phyloP scores from a whole-genome alignment of 1,140 invertebrate species.

The Nasonia giraulti region DNA sequence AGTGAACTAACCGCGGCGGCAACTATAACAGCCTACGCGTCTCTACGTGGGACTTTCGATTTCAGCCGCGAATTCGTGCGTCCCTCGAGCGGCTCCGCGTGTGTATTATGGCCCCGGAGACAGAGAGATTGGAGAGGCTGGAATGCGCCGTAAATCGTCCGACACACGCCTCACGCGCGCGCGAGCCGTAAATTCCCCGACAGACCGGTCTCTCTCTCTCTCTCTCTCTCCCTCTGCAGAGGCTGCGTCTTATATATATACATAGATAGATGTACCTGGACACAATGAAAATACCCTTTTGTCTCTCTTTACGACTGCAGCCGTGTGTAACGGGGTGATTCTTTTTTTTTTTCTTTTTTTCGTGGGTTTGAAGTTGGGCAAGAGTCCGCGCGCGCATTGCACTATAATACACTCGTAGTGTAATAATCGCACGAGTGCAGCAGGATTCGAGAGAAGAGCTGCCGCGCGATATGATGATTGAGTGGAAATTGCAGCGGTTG shows the following conservation, averaged over 20 bases:
- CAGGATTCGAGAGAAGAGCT: background rate
- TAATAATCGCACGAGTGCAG: no score
- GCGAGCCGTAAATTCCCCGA: background rate
- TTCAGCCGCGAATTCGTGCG: background rate
- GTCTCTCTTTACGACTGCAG: background rate
- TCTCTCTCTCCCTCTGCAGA: background rate
- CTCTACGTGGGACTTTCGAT: background rate
- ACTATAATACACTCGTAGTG: no score
- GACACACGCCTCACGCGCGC: background rate
- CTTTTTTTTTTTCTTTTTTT: background rate
- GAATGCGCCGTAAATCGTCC: background rate
- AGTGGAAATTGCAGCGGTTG: background rate
- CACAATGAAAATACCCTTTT: slow-evolving; percentile 1
- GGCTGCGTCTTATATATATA: background rate
- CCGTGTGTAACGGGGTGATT: background rate
- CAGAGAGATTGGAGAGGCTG: background rate
- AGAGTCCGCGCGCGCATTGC: background rate
- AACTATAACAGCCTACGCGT: background rate
- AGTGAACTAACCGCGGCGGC: background rate
- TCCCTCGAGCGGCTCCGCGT: no score
- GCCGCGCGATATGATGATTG: background rate
- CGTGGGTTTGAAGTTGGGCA: no score
- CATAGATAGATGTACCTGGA: background rate
- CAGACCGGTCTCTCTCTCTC: background rate
- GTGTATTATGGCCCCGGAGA: no score